These are phyloP conservation scores for Hydraecia micacea DNA, from an alignment of 2,888 invertebrate genomes.

Conservation along the genomic window DNA sequence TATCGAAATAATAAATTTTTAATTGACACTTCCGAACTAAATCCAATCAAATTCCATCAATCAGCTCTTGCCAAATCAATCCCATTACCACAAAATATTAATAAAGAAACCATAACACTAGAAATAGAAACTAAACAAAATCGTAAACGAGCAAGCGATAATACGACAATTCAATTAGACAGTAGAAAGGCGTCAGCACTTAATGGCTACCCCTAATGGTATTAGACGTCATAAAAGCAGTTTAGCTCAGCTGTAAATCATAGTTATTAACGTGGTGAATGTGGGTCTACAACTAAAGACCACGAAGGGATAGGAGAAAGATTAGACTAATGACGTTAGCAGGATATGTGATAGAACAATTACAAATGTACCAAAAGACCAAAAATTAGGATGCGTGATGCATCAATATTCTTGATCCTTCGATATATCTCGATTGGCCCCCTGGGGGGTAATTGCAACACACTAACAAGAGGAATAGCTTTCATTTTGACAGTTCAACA, in stretches of 20 bases:
- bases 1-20: not conserved
- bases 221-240: constrained; percentile 49
- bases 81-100: constrained; percentile 10
- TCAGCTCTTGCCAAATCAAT: constrained; percentile 26
- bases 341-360: not conserved
- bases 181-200: constrained; percentile 39
- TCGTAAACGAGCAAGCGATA: constrained; percentile 41
- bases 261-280: constrained; percentile 31
- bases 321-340: constrained; percentile 1
- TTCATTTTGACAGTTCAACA: too few relatives aligned
- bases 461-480: too few relatives aligned
- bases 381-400: not conserved
- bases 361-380: constrained; percentile 3
- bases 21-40: not conserved
- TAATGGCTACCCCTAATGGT: constrained; percentile 48
- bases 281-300: constrained; percentile 4
- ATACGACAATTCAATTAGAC: constrained; percentile 58
- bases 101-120: constrained; percentile 27
- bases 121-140: constrained; percentile 25
- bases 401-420: not conserved
- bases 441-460: too few relatives aligned
- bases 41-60: constrained; percentile 15
- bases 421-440: too few relatives aligned
- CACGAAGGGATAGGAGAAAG: not conserved
- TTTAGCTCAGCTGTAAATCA: constrained; percentile 38